Evolutionary conservation across 2,113 vertebrate species (phyloP).

Genomic region (Pungitius pungitius): DNA sequence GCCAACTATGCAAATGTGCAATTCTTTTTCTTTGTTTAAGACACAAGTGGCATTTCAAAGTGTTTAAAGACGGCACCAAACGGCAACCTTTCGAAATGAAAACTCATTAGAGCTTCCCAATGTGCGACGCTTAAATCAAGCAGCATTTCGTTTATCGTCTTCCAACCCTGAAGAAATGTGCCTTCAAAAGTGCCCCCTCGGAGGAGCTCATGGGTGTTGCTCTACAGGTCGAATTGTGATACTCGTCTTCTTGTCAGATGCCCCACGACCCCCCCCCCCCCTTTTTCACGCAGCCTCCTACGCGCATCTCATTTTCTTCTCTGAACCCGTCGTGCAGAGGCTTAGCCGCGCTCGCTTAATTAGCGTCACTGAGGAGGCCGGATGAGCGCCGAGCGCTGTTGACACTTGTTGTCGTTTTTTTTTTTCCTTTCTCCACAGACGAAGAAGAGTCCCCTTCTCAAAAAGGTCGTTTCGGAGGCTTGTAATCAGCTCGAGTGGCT

Average conservation of each 20-base stretch:
- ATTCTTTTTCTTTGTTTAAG: too few relatives aligned
- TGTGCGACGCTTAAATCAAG: too few relatives aligned
- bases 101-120: background rate
- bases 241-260: conserved; percentile 9
- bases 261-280: background rate
- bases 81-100: background rate
- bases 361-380: conserved; percentile 55
- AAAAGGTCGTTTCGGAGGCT: conserved; percentile 1
- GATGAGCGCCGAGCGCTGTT: conserved; percentile 28
- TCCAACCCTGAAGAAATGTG: too few relatives aligned
- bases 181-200: background rate
- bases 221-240: background rate
- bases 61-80: background rate
- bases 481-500: background rate
- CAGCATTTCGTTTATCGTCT: background rate
- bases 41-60: background rate
- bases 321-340: conserved; percentile 36
- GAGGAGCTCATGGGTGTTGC: background rate
- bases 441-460: background rate
- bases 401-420: background rate
- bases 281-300: conserved; percentile 7
- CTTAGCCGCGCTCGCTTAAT: conserved; percentile 54
- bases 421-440: background rate
- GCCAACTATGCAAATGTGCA: too few relatives aligned
- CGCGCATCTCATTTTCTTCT: conserved; percentile 30